Evolutionary conservation across 92 coral and sea anemone species (phyloP).

Genomic region (Hydrozoanthus gracilis): DNA sequence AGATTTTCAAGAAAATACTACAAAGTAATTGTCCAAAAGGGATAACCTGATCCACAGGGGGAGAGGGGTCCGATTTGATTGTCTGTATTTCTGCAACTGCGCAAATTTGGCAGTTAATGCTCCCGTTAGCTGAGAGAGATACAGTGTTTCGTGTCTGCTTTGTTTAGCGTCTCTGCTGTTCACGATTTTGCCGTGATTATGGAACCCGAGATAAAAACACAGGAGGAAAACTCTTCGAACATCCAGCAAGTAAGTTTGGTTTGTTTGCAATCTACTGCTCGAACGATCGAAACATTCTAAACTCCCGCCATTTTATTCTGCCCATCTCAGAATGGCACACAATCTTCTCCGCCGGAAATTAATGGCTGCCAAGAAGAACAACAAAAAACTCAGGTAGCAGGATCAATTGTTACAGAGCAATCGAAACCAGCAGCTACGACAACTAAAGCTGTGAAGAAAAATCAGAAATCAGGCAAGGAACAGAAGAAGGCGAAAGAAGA

Average conservation of each 20-base stretch:
- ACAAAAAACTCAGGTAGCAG: neutral
- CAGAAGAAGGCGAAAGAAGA: conserved; percentile 80
- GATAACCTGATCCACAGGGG: neutral
- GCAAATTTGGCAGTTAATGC: conserved; percentile 6
- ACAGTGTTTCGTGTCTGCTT: neutral
- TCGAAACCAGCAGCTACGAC: conserved; percentile 1
- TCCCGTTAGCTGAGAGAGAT: neutral
- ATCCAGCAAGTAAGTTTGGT: conserved; percentile 1
- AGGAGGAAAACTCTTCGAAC: conserved; percentile 2
- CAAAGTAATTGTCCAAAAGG: neutral
- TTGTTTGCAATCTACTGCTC: conserved; percentile 13
- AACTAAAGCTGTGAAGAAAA: conserved; percentile 72
- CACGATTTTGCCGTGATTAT: neutral
- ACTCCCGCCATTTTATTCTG: conserved; percentile 41
- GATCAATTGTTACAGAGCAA: neutral
- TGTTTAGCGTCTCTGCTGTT: neutral
- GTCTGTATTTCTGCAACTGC: conserved; percentile 25
- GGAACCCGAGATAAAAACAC: conserved; percentile 33
- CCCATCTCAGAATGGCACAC: neutral
- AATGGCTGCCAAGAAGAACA: conserved; percentile 31
- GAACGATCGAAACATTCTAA: conserved; percentile 34
- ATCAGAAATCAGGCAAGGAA: conserved; percentile 50
- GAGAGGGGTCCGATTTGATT: neutral
- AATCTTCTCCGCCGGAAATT: conserved; percentile 38
- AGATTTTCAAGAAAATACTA: neutral